phyloP scores from a whole-genome alignment of 2,797 vertebrate species.

The Cynopterus sphinx region DNA sequence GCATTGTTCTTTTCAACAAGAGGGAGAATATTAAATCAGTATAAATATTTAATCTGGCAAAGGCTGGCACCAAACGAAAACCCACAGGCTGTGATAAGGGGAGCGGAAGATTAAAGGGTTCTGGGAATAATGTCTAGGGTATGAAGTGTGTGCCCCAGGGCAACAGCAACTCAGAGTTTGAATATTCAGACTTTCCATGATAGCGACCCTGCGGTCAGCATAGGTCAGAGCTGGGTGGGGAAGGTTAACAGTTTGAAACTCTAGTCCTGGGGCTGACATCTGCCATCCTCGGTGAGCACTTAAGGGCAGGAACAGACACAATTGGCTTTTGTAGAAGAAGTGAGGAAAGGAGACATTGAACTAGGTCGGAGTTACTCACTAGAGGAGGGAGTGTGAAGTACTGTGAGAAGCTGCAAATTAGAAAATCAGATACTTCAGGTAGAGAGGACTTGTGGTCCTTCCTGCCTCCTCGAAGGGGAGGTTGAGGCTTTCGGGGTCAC shows the following conservation, averaged over 20 bases:
- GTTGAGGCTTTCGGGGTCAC: not conserved
- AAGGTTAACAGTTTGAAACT: not conserved
- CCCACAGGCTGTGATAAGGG: not conserved
- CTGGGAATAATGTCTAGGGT: not conserved
- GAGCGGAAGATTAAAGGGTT: not conserved
- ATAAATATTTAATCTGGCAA: constrained; percentile 51
- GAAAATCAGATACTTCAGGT: not conserved
- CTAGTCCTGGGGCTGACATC: not conserved
- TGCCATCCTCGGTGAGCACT: not conserved
- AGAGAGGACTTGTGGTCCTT: not conserved
- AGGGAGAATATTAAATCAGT: constrained; percentile 18
- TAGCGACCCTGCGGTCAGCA: not conserved
- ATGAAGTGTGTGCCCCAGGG: not conserved
- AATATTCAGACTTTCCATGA: not conserved
- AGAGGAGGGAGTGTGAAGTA: too few species aligned
- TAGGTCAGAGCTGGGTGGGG: not conserved
- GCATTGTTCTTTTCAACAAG: not conserved
- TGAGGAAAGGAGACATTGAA: not conserved
- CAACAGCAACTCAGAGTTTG: not conserved
- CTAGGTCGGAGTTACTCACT: not conserved
- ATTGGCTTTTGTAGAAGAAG: not conserved
- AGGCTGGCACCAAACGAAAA: not conserved
- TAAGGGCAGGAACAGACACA: not conserved
- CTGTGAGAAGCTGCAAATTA: not conserved
- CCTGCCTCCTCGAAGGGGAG: not conserved